Evolutionary conservation across 2,113 vertebrate species (phyloP).

Genomic region (human): DNA sequence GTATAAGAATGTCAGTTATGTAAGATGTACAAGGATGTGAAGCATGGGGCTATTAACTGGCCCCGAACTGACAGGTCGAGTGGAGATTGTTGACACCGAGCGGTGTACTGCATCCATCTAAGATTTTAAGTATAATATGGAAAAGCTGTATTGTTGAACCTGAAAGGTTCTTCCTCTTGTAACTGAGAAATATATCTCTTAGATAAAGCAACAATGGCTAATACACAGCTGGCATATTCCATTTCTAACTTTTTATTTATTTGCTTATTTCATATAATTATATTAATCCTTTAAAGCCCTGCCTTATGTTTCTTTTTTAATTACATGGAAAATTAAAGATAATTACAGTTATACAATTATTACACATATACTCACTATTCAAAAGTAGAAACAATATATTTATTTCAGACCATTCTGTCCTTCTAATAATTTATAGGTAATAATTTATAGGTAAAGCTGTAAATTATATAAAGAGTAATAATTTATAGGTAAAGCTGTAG

Average conservation of each 20-base stretch:
- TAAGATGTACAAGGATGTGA: not conserved
- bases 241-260: not conserved
- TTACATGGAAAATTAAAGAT: not conserved
- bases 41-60: not conserved
- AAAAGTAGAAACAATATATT: not conserved
- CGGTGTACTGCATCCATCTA: not conserved
- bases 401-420: not conserved
- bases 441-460: not conserved
- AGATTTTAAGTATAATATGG: not conserved
- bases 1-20: not conserved
- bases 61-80: not conserved
- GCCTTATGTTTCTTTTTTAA: not conserved
- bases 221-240: rapidly evolving
- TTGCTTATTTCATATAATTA: not conserved
- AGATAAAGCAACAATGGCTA: not conserved
- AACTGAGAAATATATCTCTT: not conserved
- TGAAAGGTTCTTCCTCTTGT: not conserved
- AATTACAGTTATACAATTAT: not conserved
- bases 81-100: not conserved
- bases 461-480: not conserved
- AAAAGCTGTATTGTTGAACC: not conserved
- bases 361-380: not conserved
- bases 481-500: not conserved
- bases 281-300: not conserved
- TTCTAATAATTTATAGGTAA: not conserved